Evolutionary conservation across 2,888 invertebrate species (phyloP).

Genomic region (Aspidiotus destructor): DNA sequence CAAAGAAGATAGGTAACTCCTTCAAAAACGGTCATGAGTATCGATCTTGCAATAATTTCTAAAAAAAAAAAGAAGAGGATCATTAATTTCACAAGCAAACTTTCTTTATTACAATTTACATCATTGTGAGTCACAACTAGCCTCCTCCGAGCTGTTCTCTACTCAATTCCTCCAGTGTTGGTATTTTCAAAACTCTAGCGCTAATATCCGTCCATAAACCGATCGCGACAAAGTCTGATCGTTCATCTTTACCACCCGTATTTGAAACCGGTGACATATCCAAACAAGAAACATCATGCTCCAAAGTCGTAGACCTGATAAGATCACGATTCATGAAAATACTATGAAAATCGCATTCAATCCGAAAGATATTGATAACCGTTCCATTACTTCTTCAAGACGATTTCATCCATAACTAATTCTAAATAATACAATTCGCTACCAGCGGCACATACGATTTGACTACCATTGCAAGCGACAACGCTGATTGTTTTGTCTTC

Average conservation of each 20-base stretch:
- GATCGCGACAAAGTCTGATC: conserved; percentile 71
- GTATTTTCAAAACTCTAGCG: conserved; percentile 72
- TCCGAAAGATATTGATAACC: background rate
- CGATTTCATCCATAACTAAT: conserved; percentile 55
- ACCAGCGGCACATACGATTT: conserved; percentile 78
- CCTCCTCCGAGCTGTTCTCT: conserved; percentile 82
- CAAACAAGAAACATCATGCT: conserved; percentile 91
- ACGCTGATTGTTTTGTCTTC: conserved; percentile 69
- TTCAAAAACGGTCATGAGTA: conserved; percentile 89
- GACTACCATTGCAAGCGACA: conserved; percentile 67
- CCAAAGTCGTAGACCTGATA: conserved; percentile 60
- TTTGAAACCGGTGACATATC: conserved; percentile 68
- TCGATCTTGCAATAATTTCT: conserved; percentile 95
- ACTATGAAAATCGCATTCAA: conserved; percentile 23
- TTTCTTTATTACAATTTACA: background rate
- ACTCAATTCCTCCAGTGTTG: conserved; percentile 67
- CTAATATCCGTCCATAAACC: conserved; percentile 98
- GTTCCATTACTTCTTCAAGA: conserved; percentile 48
- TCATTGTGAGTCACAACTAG: conserved; percentile 40
- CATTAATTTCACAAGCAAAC: conserved; percentile 7
- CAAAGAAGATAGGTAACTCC: conserved; percentile 67
- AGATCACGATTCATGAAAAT: conserved; percentile 2
- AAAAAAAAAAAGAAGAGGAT: conserved; percentile 37
- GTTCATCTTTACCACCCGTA: conserved; percentile 43
- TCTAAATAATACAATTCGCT: conserved; percentile 74